phyloP scores from a whole-genome alignment of 2,888 invertebrate species.

The Lithophane semibrunnea region DNA sequence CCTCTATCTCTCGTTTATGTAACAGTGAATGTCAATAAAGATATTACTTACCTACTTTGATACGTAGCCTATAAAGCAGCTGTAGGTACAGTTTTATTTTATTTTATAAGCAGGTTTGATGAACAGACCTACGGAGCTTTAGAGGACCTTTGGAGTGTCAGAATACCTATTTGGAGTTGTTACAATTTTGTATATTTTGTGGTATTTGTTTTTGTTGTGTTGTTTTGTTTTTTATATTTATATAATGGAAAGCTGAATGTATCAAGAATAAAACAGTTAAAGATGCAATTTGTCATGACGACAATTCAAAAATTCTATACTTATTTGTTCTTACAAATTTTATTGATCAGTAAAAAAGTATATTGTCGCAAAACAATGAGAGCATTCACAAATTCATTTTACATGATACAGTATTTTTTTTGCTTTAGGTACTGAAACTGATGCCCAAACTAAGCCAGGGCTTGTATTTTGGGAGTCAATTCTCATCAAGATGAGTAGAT shows the following conservation, averaged over 20 bases:
- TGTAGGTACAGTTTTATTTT: neutral
- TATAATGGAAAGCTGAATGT: neutral
- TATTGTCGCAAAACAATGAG: too few species aligned
- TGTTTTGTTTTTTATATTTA: too few species aligned
- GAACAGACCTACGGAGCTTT: too few species aligned
- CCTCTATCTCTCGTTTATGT: constrained; percentile 14
- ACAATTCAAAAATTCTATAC: neutral
- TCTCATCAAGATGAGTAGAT: neutral
- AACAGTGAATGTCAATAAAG: neutral
- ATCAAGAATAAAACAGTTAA: neutral
- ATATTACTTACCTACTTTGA: neutral
- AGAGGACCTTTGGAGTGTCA: neutral
- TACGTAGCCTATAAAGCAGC: neutral
- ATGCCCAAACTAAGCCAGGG: too few species aligned
- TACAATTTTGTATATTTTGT: neutral
- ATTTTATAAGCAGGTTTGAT: neutral
- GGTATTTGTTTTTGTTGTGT: too few species aligned
- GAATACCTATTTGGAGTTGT: neutral
- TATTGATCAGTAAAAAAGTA: neutral
- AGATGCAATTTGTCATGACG: neutral
- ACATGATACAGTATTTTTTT: too few species aligned
- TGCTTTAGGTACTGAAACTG: too few species aligned
- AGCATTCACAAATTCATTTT: too few species aligned
- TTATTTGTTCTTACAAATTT: neutral
- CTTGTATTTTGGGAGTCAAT: too few species aligned